Base-by-base conservation (phyloP, 2,113 vertebrate species). In the Syngnathus typhle region DNA sequence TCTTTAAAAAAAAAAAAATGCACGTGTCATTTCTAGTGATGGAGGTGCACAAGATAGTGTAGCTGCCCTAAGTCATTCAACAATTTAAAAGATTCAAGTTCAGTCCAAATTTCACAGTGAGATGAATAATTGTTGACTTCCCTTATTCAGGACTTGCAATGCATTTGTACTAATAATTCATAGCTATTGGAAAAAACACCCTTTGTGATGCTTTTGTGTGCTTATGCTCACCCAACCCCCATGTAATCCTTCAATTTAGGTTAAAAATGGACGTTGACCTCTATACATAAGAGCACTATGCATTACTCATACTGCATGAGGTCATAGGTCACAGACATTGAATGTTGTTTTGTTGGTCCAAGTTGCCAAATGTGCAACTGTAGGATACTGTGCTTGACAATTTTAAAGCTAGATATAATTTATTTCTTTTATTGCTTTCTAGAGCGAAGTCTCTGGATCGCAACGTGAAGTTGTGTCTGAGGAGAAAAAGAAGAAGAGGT, bases 381-480 rank as follows among this genome's bases (percentile, higher is more conserved):
- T n/a, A 43, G n/a, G 6, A 62, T 9, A 52, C 49, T 23, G 10
- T 55, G 21, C 27, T 9, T 56, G 12, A 13, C 10, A 13, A 56
- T 12, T 54, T 55, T 27, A 8, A 52, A 52, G 5, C 7, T 3
- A 52, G 7, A 52, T 52, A 7, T 16, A n/a, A 21, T n/a, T 2
- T 21, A n/a, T 15, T 58, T 58, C 7, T 12, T 51, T 51, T 82
- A 1, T 58, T 32, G 27, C 2, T 72, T 65, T 70, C 44, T 21
- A 80, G 90, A 73, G 43, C 75, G 71, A 64, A 70, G 0, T 66
- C 61, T 12, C 0, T 74, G 49, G 80, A 80, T 46, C 82, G 68
- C 9, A 65, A 88, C 68, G 67, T 16, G 16, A 84, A 65, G 52
- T 32, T 56, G 38, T 92, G 91, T 60, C 47, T 91, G 49, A 75